Evolutionary conservation across 2,113 vertebrate species (phyloP), one percentile per base, ranked within the genome.

Genomic region (Tretioscincus oriximinensis): DNA sequence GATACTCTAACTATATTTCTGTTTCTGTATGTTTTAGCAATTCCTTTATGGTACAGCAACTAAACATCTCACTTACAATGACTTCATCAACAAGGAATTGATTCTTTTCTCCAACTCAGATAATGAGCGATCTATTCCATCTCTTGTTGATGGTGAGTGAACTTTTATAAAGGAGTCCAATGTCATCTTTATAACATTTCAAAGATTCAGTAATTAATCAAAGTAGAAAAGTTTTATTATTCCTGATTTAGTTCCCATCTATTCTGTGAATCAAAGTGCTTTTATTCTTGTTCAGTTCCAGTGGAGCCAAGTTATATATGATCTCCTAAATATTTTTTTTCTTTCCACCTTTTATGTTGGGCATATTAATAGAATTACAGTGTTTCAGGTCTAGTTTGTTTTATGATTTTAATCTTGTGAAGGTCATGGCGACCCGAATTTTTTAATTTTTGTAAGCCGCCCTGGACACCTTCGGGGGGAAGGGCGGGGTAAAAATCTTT

Each of bases 41-140:
- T 99, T 95, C 93, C 94, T 99, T 14, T 99, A 99, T 89, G 98
- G 98, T 77, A 99, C 95, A 73, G 94, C 96, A 83, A 96, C 98
- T 80, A 96, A 95, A 51, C 96, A 99, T 93, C 96, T 99, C 87
- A 99, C 98, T 81, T 99, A 99, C 92, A 99, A 99, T 75, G 98
- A 99, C 93, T 99, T 99, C 92, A 99, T 99, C 95, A 99, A 99
- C 93, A 99, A 99, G 90, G 98, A 99, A 90, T 94, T 99, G 89
- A 99, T 99, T 88, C 96, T 99, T 29, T 99, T 99, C 93, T 99
- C 98, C 87, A 99, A 99, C 91, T 99, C 98, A 6, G 98, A 99
- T 94, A 99, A 99, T 0, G 98, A 99, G 93, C 95, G 98, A 86
- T 99, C 98, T 79, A 99, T 99, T 85, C 98, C 98, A 28, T 99